Conservation (phyloP, 2,888 invertebrate genomes). For the Crocallis elinguaria region DNA sequence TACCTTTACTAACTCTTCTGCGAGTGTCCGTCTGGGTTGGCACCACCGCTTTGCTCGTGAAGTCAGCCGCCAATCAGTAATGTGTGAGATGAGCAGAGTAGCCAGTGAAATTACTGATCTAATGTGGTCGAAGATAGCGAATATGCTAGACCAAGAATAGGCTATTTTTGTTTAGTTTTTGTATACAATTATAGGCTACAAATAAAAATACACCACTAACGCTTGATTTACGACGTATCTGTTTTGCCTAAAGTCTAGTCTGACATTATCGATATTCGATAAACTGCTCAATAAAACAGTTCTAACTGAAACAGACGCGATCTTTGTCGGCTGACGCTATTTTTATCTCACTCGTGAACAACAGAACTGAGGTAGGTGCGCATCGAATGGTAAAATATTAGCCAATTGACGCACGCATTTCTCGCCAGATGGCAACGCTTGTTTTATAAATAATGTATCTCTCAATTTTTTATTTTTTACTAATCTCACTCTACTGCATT, state of each 20-base stretch:
- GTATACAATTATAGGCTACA: too few species aligned
- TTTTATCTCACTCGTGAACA: conserved; percentile 13
- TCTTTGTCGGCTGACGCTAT: conserved; percentile 17
- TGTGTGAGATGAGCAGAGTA: too few species aligned
- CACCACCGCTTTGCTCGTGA: too few species aligned
- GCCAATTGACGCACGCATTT: background rate
- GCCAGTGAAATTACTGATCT: too few species aligned
- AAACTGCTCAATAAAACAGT: conserved; percentile 22
- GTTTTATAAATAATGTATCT: background rate
- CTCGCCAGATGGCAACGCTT: background rate
- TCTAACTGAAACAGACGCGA: conserved; percentile 17
- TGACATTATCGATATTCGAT: conserved; percentile 17
- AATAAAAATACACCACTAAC: too few species aligned
- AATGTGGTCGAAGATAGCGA: too few species aligned
- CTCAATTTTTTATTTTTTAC: too few species aligned
- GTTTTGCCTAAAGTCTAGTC: conserved; percentile 6
- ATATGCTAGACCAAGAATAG: too few species aligned
- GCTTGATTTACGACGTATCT: conserved; percentile 26
- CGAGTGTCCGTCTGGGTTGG: too few species aligned
- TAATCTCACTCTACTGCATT: too few species aligned
- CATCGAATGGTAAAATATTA: conserved; percentile 13
- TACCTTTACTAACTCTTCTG: background rate
- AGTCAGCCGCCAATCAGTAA: too few species aligned
- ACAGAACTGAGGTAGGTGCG: background rate
- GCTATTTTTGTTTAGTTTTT: too few species aligned